Evolutionary conservation across 1,140 invertebrate species (phyloP).

Genomic region (Macrotrachela quadricornifera): DNA sequence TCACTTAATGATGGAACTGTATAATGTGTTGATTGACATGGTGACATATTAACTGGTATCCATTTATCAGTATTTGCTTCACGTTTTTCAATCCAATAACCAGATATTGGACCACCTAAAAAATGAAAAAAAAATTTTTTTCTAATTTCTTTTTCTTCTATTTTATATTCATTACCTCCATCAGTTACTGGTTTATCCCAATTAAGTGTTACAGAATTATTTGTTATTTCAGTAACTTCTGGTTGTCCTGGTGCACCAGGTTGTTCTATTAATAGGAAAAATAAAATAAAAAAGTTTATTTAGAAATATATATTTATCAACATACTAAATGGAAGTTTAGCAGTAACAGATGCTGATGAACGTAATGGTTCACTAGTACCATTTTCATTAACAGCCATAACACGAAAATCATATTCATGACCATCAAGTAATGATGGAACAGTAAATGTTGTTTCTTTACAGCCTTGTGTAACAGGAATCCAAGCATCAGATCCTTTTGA

Average conservation of each 20-base stretch:
- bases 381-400: constrained; percentile 86
- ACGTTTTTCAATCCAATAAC: constrained; percentile 86
- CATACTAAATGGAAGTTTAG: constrained; percentile 9
- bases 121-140: too few species aligned
- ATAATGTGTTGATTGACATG: constrained; percentile 64
- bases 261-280: constrained; percentile 55
- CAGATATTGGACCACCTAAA: constrained; percentile 71
- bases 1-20: constrained; percentile 92
- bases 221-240: constrained; percentile 40
- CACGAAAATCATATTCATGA: constrained; percentile 77
- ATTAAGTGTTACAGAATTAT: constrained; percentile 84
- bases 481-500: constrained; percentile 3
- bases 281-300: too few species aligned
- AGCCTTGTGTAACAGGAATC: constrained; percentile 1
- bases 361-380: constrained; percentile 69
- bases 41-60: constrained; percentile 24
- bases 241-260: background rate
- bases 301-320: too few species aligned
- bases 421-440: constrained; percentile 37
- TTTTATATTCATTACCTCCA: too few species aligned
- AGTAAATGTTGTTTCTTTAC: constrained; percentile 1
- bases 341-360: constrained; percentile 10
- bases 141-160: too few species aligned
- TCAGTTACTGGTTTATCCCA: constrained; percentile 83
- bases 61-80: constrained; percentile 58